Base-by-base conservation (phyloP, 2,888 invertebrate species). In the Drosophila emarginata region DNA sequence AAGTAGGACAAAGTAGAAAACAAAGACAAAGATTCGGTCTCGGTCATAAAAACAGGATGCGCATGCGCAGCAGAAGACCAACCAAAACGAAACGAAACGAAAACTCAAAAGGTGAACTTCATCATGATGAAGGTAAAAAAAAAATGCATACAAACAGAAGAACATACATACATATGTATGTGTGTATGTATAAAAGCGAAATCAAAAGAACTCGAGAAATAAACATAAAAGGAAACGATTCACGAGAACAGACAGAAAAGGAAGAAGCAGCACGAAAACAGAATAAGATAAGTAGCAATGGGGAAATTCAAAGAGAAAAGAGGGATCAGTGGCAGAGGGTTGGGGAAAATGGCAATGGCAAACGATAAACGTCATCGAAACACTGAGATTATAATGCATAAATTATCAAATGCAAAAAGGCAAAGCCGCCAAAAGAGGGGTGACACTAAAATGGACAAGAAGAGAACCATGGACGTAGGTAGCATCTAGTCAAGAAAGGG, bases 151-250 rank as follows among this genome's bases (percentile, higher is more conserved):
- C 45, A 64, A 23, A 54, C 53, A 52, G 23, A 32, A 9, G 9
- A 32, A 32, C 32, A 32, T 15, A 40, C 7, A 26, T 36, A 56
- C 2, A 11, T 36, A 32, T 18, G 57, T 61, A 18, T 56, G 37
- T 12, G 37, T 32, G 32, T 53, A 15, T 37, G 37, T 18, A 23
- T 67, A 82, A 83, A 81, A 78, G 78, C 82, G 78, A 81, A 85
- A 85, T 82, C 80, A 85, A 82, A 45, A 85, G 85, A 85, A 79
- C 79, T 85, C 80, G 79, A 81, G 80, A 81, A 85, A 81, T 79
- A 82, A 81, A 75, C 80, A 77, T 80, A 80, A 81, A 81, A 85
- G 81, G 75, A 81, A 81, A 82, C 72, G 86, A 72, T 67, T 78
- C 74, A 71, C 70, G 54, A 71, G 72, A 57, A 67, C 71, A 79